Evolutionary conservation across 2,113 vertebrate species (phyloP).

Genomic region (Saccopteryx bilineata): DNA sequence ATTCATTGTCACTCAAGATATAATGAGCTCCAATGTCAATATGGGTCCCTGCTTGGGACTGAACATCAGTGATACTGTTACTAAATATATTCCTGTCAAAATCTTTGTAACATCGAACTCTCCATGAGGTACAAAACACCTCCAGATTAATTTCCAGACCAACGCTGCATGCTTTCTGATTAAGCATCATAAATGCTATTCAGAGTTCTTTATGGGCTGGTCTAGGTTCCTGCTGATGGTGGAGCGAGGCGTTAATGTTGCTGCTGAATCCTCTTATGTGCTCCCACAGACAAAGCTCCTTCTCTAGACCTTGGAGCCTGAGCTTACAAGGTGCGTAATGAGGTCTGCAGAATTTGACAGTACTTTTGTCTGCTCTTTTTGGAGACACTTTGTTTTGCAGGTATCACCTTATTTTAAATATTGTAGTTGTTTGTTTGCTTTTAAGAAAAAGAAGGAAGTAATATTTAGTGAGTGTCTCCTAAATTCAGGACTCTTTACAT

Average conservation of each 20-base stretch:
- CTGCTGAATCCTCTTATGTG: not conserved
- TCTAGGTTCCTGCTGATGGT: not conserved
- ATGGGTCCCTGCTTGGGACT: slow-evolving; percentile 56
- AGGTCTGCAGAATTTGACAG: not conserved
- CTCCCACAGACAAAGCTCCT: not conserved
- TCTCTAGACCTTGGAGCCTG: not conserved
- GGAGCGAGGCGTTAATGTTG: not conserved
- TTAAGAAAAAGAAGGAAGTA: slow-evolving; percentile 25
- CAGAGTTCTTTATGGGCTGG: slow-evolving; percentile 31
- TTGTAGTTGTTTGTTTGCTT: not conserved
- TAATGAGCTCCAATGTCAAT: slow-evolving; percentile 67
- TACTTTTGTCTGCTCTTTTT: not conserved
- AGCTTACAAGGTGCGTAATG: not conserved
- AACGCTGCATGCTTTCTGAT: slow-evolving; percentile 64
- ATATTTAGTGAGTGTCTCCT: slow-evolving; percentile 7
- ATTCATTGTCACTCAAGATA: slow-evolving; percentile 64
- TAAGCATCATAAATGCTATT: slow-evolving; percentile 62
- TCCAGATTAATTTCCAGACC: slow-evolving; percentile 80
- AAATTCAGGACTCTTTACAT: not conserved
- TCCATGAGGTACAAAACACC: slow-evolving; percentile 46
- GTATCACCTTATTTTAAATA: slow-evolving; percentile 4
- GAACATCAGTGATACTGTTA: slow-evolving; percentile 65
- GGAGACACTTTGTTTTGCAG: not conserved
- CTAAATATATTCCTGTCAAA: slow-evolving; percentile 74
- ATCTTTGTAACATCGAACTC: slow-evolving; percentile 69